Conservation (phyloP, 1,140 invertebrate genomes). For the Phenacoccus solenopsis region DNA sequence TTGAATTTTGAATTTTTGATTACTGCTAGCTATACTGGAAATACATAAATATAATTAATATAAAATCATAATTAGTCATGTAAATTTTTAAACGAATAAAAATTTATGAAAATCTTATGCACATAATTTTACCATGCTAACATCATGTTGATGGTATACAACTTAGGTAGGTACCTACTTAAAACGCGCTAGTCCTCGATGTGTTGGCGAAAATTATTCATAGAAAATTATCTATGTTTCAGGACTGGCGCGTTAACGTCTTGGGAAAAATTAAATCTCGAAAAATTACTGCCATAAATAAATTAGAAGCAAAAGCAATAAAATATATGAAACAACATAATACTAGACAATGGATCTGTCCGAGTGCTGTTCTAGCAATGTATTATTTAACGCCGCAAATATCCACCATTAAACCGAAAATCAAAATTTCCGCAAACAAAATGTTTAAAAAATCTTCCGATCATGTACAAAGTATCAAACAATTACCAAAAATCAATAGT, state of each 20-base stretch:
- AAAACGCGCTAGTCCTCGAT: neutral
- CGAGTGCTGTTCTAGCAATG: neutral
- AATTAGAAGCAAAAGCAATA: neutral
- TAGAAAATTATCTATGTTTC: neutral
- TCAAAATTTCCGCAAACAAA: neutral
- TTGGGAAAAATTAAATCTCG: neutral
- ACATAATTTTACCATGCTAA: no score
- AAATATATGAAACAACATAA: neutral
- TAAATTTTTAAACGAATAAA: no score
- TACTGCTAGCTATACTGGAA: no score
- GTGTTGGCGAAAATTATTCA: neutral
- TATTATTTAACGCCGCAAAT: neutral
- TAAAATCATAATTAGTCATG: no score
- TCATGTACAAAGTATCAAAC: neutral
- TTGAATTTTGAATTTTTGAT: no score
- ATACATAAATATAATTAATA: no score
- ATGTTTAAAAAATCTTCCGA: neutral
- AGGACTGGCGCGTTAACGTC: neutral
- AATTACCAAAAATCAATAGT: neutral
- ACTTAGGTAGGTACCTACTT: no score
- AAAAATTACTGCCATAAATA: neutral
- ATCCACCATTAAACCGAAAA: neutral
- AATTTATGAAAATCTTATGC: no score
- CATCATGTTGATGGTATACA: no score
- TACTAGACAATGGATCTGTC: neutral